These are phyloP conservation scores for Eucriotettix oculatus DNA, from an alignment of 2,888 invertebrate genomes.

Conservation along the genomic window DNA sequence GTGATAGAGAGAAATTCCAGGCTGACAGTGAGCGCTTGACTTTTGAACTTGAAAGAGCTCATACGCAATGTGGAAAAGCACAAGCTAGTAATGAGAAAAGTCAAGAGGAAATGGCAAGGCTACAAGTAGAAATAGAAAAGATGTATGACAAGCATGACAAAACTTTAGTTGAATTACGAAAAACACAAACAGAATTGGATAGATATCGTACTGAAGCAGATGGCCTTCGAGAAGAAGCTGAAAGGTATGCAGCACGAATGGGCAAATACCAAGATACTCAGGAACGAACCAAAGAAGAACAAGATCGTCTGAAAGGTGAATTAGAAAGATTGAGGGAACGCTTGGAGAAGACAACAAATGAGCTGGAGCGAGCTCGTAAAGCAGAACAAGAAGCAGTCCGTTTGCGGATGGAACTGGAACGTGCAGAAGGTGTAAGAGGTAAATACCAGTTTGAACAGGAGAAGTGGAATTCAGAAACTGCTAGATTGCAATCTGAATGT, in stretches of 20 bases:
- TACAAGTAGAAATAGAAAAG: constrained; percentile 77
- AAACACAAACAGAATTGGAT: constrained; percentile 62
- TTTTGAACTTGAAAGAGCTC: constrained; percentile 73
- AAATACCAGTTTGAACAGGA: constrained; percentile 64
- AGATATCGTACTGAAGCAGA: constrained; percentile 53
- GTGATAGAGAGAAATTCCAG: constrained; percentile 70
- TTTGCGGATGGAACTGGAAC: constrained; percentile 51
- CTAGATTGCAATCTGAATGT: constrained; percentile 32
- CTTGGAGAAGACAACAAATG: constrained; percentile 62
- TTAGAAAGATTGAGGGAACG: constrained; percentile 64
- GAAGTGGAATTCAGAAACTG: constrained; percentile 41
- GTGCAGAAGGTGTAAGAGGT: constrained; percentile 58
- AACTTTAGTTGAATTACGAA: constrained; percentile 61
- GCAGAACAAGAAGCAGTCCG: constrained; percentile 47
- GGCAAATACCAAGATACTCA: constrained; percentile 59
- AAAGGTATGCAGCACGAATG: constrained; percentile 51
- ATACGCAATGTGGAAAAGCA: constrained; percentile 71
- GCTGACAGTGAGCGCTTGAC: constrained; percentile 70
- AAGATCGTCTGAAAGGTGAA: constrained; percentile 60
- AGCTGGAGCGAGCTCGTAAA: constrained; percentile 60
- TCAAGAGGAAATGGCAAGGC: constrained; percentile 74
- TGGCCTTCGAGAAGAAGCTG: constrained; percentile 62
- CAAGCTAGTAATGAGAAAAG: constrained; percentile 74
- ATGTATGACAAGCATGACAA: constrained; percentile 83
- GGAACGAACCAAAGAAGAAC: constrained; percentile 52